Conservation (phyloP, 2,797 vertebrate genomes). For the Xyrichtys novacula region DNA sequence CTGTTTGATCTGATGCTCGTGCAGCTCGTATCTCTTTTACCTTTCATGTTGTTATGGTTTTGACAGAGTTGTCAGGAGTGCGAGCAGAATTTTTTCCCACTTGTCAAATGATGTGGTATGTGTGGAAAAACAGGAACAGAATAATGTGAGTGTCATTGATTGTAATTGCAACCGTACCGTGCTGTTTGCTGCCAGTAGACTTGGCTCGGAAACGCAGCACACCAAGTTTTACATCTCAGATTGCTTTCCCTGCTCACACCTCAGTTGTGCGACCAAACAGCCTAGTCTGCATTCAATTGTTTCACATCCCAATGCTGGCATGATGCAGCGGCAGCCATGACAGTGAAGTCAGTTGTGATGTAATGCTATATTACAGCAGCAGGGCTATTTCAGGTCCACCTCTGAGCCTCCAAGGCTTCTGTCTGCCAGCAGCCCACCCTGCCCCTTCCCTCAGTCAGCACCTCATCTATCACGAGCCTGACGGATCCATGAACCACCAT, state of each 20-base stretch:
- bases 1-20: conserved; percentile 38
- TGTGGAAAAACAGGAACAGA: conserved; percentile 17
- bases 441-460: conserved; percentile 71
- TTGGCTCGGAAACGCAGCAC: too few relatives aligned
- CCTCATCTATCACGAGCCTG: conserved; percentile 66
- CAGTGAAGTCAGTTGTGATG: conserved; percentile 74
- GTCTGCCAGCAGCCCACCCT: conserved; percentile 66
- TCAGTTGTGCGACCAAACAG: conserved; percentile 49
- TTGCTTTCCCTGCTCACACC: conserved; percentile 36
- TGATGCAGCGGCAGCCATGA: conserved; percentile 66
- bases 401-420: conserved; percentile 70
- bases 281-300: conserved; percentile 47
- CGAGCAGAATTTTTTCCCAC: conserved; percentile 8
- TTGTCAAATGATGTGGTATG: conserved; percentile 32
- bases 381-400: conserved; percentile 78
- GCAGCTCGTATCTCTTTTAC: conserved; percentile 19
- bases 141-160: conserved; percentile 16
- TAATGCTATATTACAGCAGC: conserved; percentile 71
- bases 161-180: conserved; percentile 41
- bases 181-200: conserved; percentile 10
- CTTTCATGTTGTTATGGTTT: conserved; percentile 60
- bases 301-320: conserved; percentile 47
- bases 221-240: background rate
- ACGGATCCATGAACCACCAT: conserved; percentile 47
- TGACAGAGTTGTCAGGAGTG: conserved; percentile 53